Conservation (phyloP, 2,888 invertebrate species). For the Acanthosepion esculentum region DNA sequence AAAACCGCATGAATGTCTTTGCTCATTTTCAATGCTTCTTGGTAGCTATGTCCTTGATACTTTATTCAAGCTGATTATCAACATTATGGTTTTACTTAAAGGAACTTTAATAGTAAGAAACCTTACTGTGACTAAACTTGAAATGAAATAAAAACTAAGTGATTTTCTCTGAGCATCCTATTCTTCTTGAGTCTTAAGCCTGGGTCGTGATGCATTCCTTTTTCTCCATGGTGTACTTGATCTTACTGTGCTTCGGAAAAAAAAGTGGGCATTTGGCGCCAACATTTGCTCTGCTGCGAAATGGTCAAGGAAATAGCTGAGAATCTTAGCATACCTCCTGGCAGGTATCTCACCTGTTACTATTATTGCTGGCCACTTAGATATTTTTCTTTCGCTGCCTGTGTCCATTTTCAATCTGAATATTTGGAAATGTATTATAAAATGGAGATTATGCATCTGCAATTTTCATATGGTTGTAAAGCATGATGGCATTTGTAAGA, state of each 20-base stretch:
- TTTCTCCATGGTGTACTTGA: background rate
- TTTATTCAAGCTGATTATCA: no score
- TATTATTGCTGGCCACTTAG: background rate
- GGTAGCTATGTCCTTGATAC: background rate
- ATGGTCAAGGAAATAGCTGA: background rate
- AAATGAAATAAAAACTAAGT: background rate
- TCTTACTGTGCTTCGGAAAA: background rate
- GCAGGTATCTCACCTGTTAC: background rate
- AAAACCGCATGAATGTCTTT: no score
- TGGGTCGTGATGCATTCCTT: background rate
- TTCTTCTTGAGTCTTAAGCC: background rate
- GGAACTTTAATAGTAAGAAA: background rate
- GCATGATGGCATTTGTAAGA: no score
- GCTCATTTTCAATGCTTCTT: no score
- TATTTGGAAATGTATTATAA: background rate
- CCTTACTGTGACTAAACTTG: background rate
- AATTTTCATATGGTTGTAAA: no score
- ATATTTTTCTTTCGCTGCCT: background rate
- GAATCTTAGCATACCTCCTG: background rate
- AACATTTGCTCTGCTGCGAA: background rate
- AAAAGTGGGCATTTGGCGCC: background rate
- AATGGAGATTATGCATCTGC: background rate
- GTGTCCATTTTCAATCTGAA: background rate
- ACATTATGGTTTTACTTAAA: background rate
- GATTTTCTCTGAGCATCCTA: background rate